Conservation (phyloP, 2,888 invertebrate genomes). For the Ashinkailepas kermadecensis region DNA sequence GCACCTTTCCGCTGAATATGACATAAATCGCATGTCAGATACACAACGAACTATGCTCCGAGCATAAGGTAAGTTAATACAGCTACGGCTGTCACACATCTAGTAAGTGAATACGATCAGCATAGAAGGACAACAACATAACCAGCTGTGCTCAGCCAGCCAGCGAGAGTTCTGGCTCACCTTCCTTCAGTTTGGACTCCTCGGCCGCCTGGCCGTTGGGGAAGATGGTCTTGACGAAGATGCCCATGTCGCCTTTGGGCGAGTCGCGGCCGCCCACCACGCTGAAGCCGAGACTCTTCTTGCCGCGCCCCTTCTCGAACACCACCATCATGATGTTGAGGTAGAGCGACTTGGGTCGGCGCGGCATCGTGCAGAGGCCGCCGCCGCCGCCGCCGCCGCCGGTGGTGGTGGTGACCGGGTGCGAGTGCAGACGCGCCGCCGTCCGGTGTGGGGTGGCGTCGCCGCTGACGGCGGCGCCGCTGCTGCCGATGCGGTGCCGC, state of each 20-base stretch:
- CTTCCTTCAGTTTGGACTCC: conserved; percentile 73
- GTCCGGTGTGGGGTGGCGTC: not conserved
- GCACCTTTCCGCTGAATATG: no score
- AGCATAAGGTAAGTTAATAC: no score
- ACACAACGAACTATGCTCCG: no score
- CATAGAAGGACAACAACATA: no score
- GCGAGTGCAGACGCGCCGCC: conserved; percentile 4
- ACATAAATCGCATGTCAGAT: no score
- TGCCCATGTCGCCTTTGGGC: conserved; percentile 61
- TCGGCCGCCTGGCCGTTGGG: conserved; percentile 78
- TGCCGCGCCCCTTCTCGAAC: conserved; percentile 43
- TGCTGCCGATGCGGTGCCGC: not conserved
- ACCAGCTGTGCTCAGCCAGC: no score
- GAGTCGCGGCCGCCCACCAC: conserved; percentile 47
- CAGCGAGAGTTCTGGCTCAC: conserved; percentile 45
- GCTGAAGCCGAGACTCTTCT: conserved; percentile 46
- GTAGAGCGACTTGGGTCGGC: conserved; percentile 29
- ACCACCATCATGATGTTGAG: conserved; percentile 35
- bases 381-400: not conserved
- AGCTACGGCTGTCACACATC: no score
- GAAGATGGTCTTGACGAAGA: conserved; percentile 81
- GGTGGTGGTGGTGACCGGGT: not conserved
- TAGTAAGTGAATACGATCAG: no score
- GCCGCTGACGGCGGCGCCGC: no score
- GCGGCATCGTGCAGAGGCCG: conserved; percentile 27